A percentile compares a stretch with the other conserved stretches of the same genome.
phyloP scores from a whole-genome alignment of 2,113 vertebrate genomes.

The Crocuta crocuta region DNA sequence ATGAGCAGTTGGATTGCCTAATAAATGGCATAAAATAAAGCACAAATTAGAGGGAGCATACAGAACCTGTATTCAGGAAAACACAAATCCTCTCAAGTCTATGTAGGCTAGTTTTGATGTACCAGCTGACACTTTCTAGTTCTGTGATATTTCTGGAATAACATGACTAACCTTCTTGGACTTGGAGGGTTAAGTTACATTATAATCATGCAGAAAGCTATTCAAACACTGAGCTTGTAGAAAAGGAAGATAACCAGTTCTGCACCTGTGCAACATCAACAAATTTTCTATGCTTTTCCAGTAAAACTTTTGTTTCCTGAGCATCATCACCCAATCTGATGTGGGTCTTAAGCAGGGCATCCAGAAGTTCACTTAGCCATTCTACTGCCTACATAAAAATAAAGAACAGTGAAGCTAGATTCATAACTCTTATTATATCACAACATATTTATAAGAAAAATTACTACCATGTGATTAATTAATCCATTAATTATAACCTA shows the following conservation, averaged over 20 bases:
- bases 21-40: background rate
- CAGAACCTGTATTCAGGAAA: background rate
- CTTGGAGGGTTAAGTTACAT: slow-evolving; percentile 53
- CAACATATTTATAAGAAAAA: background rate
- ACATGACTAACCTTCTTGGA: slow-evolving; percentile 65
- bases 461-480: background rate
- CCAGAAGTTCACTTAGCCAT: slow-evolving; percentile 96
- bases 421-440: background rate
- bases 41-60: background rate
- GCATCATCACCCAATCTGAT: slow-evolving; percentile 94
- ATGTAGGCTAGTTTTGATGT: slow-evolving; percentile 21
- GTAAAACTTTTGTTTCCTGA: slow-evolving; percentile 95
- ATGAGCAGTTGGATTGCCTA: background rate
- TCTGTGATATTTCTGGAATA: slow-evolving; percentile 53
- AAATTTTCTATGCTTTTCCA: slow-evolving; percentile 99
- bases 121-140: slow-evolving; percentile 21
- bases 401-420: background rate
- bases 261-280: slow-evolving; percentile 98
- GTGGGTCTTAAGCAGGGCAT: slow-evolving; percentile 97
- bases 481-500: background rate
- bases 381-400: slow-evolving; percentile 92
- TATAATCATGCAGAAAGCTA: slow-evolving; percentile 70
- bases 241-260: slow-evolving; percentile 67
- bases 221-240: slow-evolving; percentile 55
- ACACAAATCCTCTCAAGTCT: slow-evolving; percentile 25